These are phyloP conservation scores for Thermophis baileyi DNA, from an alignment of 2,113 vertebrate genomes.

Conservation along the genomic window DNA sequence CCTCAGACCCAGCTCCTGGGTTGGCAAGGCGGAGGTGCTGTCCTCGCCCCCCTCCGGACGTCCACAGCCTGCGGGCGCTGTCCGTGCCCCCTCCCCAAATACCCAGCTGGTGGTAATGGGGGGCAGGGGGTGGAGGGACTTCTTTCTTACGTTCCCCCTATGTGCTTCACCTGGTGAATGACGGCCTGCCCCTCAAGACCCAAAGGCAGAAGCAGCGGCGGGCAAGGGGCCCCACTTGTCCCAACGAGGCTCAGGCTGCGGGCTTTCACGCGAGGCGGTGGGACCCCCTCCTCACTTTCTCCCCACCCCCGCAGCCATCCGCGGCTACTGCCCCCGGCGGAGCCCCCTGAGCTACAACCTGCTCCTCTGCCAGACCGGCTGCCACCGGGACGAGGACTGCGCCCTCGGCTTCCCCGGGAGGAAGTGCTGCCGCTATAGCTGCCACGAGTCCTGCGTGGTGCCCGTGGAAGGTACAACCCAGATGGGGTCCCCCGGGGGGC, in stretches of 20 bases:
- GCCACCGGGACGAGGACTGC: not conserved
- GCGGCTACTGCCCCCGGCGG: not conserved
- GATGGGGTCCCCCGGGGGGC: not conserved
- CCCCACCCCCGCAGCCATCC: not conserved
- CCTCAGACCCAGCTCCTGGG: not conserved
- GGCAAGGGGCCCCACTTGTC: no score
- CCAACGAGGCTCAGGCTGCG: no score
- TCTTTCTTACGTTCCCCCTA: not conserved
- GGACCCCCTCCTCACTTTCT: not conserved
- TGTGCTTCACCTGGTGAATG: not conserved
- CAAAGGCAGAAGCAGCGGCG: no score
- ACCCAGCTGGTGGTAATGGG: not conserved
- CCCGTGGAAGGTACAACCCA: not conserved
- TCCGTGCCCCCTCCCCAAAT: not conserved
- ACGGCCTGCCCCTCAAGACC: no score
- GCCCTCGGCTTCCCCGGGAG: not conserved
- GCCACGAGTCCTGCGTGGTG: not conserved
- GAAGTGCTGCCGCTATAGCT: not conserved
- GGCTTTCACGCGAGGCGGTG: no score
- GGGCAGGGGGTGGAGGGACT: not conserved
- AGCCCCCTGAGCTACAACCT: no score
- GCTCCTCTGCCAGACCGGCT: not conserved
- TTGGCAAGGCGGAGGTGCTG: not conserved
- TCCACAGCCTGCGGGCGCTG: no score
- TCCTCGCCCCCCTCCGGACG: not conserved